A percentile compares a stretch with the other conserved stretches of the same genome.
Evolutionary conservation across 2,113 vertebrate genomes (phyloP).

Genomic region (Saguinus midas): DNA sequence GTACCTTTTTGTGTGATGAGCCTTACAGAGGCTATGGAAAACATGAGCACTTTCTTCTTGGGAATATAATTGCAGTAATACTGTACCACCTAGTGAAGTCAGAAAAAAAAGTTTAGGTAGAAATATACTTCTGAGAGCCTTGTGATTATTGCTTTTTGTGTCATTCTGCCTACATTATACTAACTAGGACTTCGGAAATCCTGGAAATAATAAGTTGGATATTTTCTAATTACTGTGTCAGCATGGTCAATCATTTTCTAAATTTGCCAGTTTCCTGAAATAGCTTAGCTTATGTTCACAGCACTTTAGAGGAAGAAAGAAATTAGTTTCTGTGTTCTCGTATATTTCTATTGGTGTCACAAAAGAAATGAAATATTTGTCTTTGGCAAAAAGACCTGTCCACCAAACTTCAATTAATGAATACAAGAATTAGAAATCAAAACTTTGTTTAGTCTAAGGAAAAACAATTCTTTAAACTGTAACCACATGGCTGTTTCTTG

Average conservation of each 20-base stretch:
- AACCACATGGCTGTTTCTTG: conserved; percentile 85
- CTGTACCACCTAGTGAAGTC: neutral
- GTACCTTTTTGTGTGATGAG: neutral
- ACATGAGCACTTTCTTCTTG: neutral
- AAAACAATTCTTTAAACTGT: conserved; percentile 82
- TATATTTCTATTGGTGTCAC: conserved; percentile 65
- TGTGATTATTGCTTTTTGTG: neutral
- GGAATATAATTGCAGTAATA: neutral
- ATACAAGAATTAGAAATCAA: conserved; percentile 86
- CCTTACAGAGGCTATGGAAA: neutral
- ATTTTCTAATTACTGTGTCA: conserved; percentile 59
- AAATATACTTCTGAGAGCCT: conserved; percentile 26
- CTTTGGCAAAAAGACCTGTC: conserved; percentile 69
- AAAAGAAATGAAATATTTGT: conserved; percentile 77
- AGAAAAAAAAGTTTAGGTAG: conserved; percentile 8
- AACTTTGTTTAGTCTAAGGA: conserved; percentile 87
- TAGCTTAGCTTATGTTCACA: conserved; percentile 67
- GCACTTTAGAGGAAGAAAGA: conserved; percentile 76
- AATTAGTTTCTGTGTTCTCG: conserved; percentile 59
- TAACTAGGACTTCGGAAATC: conserved; percentile 44
- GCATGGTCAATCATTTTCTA: conserved; percentile 60
- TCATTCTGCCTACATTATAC: conserved; percentile 1
- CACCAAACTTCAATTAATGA: conserved; percentile 82
- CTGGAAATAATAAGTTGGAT: conserved; percentile 11
- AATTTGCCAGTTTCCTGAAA: conserved; percentile 68